Conservation (phyloP, 2,113 vertebrate species). For the Sinocyclocheilus grahami region DNA sequence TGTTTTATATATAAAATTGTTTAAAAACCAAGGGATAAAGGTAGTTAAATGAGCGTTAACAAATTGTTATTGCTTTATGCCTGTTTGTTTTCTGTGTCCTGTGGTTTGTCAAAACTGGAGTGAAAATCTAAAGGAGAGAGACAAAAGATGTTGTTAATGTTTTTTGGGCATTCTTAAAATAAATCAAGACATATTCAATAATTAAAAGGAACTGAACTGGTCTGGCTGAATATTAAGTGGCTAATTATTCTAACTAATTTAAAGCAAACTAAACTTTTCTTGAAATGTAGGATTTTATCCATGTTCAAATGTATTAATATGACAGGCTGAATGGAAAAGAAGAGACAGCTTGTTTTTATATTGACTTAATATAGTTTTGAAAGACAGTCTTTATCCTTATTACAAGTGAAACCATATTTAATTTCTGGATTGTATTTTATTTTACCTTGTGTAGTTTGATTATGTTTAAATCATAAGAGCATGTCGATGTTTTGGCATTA, state of each 20-base stretch:
- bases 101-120: conserved; percentile 53
- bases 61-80: background rate
- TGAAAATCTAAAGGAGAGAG: conserved; percentile 48
- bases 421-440: background rate
- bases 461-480: background rate
- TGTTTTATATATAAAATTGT: background rate
- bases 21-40: background rate
- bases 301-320: background rate
- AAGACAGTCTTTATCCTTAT: no score
- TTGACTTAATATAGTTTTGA: background rate
- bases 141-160: conserved; percentile 20
- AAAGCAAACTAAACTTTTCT: background rate
- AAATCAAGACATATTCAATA: background rate
- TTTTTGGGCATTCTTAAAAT: background rate
- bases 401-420: background rate
- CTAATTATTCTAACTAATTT: background rate
- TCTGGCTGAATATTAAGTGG: background rate
- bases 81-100: conserved; percentile 32
- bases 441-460: background rate
- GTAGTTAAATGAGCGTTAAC: background rate
- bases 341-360: background rate
- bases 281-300: background rate
- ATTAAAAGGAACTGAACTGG: background rate
- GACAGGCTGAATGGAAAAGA: background rate
- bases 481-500: background rate